Base-by-base conservation (phyloP, 2,113 vertebrate genomes). In the Neolamprologus tretocephalus region DNA sequence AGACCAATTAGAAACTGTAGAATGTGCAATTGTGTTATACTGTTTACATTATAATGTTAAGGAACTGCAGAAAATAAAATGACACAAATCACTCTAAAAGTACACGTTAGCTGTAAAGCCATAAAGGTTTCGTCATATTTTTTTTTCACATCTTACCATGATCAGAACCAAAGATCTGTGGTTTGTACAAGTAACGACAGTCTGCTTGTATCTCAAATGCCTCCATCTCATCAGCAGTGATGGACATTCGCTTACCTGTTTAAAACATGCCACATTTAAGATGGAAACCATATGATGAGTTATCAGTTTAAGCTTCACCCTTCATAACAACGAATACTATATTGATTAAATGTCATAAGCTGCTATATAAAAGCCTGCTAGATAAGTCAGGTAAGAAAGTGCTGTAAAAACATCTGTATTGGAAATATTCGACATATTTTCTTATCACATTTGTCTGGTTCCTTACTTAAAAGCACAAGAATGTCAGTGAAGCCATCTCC, bases 191-290 rank as follows among this genome's bases (percentile, higher is more conserved):
- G 37, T 47, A 3, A 8, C 37, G 4, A 42, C 91, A 89, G 2
- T 53, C 3, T 37, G 42, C 4, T 45, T 90, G 84, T 21, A 5
- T n/a, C 47, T 81, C 42, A 90, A 90, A 93, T 58, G 51, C 63
- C 11, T 55, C 83, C 82, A 91, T 28, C 54, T 93, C 88, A 40
- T 49, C 73, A 53, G 9, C 84, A 53, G 82, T 71, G 54, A 93
- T 7, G 7, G 2, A 61, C 11, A 21, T 9, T 83, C 85, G 80
- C 49, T 13, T 85, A 42, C 92, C 92, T 93, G 73, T 14, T 51
- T 5, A 91, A 51, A 49, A 87, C 3, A 17, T 21, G 10, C 21
- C 9, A 80, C 35, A 81, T 81, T n/a, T 17, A 5, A 83, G 26
- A 42, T 53, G 4, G 21, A 66, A 86, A 13, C 3, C 16, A 5